Conservation (phyloP, 2,888 invertebrate genomes). For the Pyrrhia umbra region DNA sequence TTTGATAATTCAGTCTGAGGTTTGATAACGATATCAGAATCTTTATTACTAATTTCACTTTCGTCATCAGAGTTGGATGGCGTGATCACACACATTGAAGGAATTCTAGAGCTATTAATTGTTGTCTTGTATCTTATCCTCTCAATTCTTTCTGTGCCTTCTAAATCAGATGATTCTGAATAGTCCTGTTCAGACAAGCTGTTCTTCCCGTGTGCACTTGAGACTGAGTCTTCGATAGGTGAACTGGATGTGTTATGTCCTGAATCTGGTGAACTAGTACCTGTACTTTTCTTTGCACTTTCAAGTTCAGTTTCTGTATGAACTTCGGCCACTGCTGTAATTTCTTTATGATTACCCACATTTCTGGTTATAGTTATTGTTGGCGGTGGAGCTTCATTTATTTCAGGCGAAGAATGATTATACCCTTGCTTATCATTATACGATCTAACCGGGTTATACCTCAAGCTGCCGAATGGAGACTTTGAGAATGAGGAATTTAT, state of each 20-base stretch:
- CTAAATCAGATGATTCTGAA: conserved; percentile 96
- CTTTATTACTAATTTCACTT: conserved; percentile 87
- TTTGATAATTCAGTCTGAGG: conserved; percentile 70
- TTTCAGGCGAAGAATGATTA: conserved; percentile 83
- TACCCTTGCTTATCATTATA: conserved; percentile 79
- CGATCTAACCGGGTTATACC: conserved; percentile 79
- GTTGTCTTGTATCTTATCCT: conserved; percentile 96
- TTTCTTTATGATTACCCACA: conserved; percentile 86
- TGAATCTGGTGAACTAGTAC: conserved; percentile 94
- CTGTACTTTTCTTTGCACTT: conserved; percentile 89
- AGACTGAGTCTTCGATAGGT: conserved; percentile 93
- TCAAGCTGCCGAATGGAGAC: conserved; percentile 82
- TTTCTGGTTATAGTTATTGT: conserved; percentile 84
- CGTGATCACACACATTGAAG: conserved; percentile 97
- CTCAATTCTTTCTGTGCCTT: conserved; percentile 96
- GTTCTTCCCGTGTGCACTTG: conserved; percentile 92
- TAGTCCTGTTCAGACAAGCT: conserved; percentile 95
- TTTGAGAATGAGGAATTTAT: conserved; percentile 80
- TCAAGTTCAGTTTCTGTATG: conserved; percentile 87
- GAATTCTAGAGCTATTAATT: conserved; percentile 96
- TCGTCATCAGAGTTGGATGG: conserved; percentile 97
- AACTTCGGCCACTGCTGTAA: conserved; percentile 90
- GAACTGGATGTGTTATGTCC: conserved; percentile 95
- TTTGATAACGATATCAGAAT: conserved; percentile 67
- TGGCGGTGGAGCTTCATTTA: conserved; percentile 74